phyloP scores from a whole-genome alignment of 2,888 invertebrate genomes.

The Nematopogon swammerdamellus region DNA sequence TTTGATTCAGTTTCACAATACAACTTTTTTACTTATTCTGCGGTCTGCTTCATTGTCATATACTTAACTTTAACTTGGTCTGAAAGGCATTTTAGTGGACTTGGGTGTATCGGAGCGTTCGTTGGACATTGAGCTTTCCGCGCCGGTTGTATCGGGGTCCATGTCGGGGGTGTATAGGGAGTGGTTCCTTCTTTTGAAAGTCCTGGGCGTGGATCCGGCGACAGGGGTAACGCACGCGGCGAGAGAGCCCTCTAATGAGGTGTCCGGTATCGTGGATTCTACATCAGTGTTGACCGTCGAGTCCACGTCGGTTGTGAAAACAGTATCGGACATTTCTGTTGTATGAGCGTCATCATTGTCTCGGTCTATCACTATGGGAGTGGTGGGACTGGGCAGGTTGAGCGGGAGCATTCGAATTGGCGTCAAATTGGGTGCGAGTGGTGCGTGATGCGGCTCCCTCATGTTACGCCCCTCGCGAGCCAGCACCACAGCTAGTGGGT shows the following conservation, averaged over 20 bases:
- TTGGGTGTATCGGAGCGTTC: slow-evolving; percentile 3
- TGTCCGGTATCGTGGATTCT: no score
- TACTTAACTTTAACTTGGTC: no score
- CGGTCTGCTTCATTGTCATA: no score
- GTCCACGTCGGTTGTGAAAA: slow-evolving; percentile 5
- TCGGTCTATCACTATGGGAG: background rate
- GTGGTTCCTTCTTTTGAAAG: slow-evolving; percentile 42
- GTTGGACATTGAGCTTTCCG: background rate
- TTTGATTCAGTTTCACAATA: no score
- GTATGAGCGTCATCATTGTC: background rate
- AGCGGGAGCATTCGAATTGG: background rate
- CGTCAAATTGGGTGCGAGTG: slow-evolving; percentile 27
- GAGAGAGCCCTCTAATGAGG: slow-evolving; percentile 17
- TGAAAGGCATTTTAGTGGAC: background rate
- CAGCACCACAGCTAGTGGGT: slow-evolving; percentile 69
- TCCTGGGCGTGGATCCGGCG: slow-evolving; percentile 25
- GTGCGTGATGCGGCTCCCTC: slow-evolving; percentile 17
- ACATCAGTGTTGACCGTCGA: slow-evolving; percentile 18
- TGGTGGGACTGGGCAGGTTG: background rate
- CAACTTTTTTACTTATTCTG: no score
- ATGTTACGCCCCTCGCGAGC: slow-evolving; percentile 44
- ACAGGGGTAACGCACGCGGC: slow-evolving; percentile 28
- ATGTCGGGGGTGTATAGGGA: slow-evolving; percentile 30
- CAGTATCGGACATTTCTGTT: background rate
- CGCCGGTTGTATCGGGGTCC: background rate